Base-by-base conservation (phyloP, 2,888 invertebrate genomes). In the Diploptera punctata region DNA sequence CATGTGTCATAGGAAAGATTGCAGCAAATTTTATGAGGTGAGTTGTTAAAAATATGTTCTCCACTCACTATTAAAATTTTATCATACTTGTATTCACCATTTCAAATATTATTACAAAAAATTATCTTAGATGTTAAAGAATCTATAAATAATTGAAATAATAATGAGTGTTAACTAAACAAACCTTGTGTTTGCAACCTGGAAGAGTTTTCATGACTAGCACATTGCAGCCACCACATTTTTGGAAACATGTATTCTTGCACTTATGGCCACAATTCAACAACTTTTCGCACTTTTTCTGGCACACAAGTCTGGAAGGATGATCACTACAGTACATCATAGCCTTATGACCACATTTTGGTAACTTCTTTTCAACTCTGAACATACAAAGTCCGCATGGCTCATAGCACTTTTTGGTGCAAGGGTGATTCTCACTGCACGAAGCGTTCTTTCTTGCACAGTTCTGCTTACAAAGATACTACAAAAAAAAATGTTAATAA, bases 251-350 rank as follows among this genome's bases (percentile, higher is more conserved):
- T 73, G 81, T 81, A 54, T 81, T 83, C 77, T 80, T 82, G 78
- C 89, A 89, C 72, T 79, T 79, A 78, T 89, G 88, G 3, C 83
- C 84, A 76, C 89, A 89, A 0, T 79, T 72, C 77, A 88, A 76
- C 0, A 67, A 76, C 47, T 84, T 84, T 2, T 81, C 80, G 77
- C 89, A 89, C 1, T 84, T 84, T 75, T 83, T 83, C 0, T 71
- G 72, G 76, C 89, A 89, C 0, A 76, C 76, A 0, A 77, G 78
- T 0, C 78, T 78, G 54, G 87, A 82, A 0, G 85, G 81, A 68
- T 86, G 81, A 13, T 73, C 70, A 43, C 77, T 78, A 77, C 89
- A 89, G 1, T 80, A 73, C 1, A 87, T 79, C 0, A 47, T n/a
- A 3, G 9, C 10, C 5, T 18, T 33, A 2, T 62, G 62, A 7